Conservation (phyloP, 2,113 vertebrate species). For the Aegypius monachus region DNA sequence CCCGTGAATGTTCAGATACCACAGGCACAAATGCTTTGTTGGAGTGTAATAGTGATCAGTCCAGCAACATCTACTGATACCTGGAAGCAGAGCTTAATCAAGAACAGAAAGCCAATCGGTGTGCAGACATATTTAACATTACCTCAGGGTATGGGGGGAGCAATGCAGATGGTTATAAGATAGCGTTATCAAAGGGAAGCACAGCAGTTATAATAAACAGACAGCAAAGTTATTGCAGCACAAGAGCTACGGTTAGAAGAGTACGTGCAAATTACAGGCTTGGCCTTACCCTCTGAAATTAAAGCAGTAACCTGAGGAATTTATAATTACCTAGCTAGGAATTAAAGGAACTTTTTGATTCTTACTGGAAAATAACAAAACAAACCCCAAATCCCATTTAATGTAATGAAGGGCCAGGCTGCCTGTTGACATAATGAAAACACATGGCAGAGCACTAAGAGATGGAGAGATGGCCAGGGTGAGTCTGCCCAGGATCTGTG, state of each 20-base stretch:
- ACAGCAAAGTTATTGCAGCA: neutral
- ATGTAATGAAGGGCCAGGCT: neutral
- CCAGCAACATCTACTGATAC: neutral
- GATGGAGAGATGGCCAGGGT: neutral
- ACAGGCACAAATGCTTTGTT: neutral
- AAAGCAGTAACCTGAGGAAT: neutral
- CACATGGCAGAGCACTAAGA: neutral
- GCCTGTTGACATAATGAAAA: neutral
- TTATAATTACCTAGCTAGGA: neutral
- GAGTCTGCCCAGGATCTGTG: neutral
- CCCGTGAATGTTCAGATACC: neutral
- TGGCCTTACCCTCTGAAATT: neutral
- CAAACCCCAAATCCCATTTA: neutral
- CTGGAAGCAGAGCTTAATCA: neutral
- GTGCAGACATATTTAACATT: neutral
- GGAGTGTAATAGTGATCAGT: neutral
- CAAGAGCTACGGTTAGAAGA: neutral
- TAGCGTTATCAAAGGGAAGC: neutral
- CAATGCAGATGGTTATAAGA: neutral
- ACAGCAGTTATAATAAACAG: neutral
- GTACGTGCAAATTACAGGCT: neutral
- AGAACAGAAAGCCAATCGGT: neutral
- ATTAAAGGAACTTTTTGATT: neutral
- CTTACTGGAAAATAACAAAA: neutral
- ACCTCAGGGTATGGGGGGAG: neutral